A percentile compares a stretch with the other conserved stretches of the same genome.
phyloP scores from a whole-genome alignment of 2,888 invertebrate genomes.

The Eupithecia exiguata region DNA sequence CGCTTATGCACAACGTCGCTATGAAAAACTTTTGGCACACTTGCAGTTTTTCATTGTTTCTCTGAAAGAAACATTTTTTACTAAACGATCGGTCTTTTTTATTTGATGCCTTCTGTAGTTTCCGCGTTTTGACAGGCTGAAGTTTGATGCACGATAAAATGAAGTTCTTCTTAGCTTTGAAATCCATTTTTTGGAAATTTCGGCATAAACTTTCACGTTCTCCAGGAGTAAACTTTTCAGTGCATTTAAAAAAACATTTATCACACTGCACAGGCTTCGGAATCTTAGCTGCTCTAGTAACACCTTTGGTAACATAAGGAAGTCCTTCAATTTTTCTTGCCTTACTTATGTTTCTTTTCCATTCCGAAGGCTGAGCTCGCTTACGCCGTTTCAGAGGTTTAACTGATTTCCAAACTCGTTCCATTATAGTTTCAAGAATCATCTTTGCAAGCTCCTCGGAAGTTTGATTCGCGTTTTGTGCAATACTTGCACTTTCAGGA shows the following conservation, averaged over 20 bases:
- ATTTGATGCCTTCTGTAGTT: slow-evolving; percentile 21
- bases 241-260: no score
- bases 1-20: slow-evolving; percentile 17
- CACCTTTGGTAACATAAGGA: no score
- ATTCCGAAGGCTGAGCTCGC: background rate
- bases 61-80: slow-evolving; percentile 21
- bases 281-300: no score
- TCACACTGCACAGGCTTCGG: no score
- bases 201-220: no score
- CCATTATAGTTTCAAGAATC: background rate
- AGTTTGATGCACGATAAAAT: no score
- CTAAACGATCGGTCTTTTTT: slow-evolving; percentile 21
- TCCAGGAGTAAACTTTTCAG: no score
- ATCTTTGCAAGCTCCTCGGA: no score
- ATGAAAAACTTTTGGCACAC: slow-evolving; percentile 22
- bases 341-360: background rate
- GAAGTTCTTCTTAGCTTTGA: no score
- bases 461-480: no score
- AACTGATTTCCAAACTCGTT: background rate
- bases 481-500: no score
- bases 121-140: background rate
- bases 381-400: background rate
- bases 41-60: slow-evolving; percentile 17
- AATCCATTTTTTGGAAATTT: no score
- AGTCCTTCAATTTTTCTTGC: background rate